Conservation (phyloP, 2,113 vertebrate genomes). For the Planiliza haematocheilus region DNA sequence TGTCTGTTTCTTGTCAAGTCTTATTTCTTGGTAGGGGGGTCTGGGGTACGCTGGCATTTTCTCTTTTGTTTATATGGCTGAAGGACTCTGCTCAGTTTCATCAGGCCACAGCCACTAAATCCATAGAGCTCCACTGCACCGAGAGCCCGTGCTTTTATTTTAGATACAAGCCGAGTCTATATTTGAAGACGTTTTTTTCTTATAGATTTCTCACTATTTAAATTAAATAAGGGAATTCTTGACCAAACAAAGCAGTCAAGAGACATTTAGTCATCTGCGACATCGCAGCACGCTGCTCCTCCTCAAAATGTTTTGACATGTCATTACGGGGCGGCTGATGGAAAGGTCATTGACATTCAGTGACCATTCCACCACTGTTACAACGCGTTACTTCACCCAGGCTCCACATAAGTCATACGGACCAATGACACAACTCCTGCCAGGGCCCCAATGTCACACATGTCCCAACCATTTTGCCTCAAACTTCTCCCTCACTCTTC, state of each 20-base stretch:
- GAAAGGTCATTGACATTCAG: slow-evolving; percentile 80
- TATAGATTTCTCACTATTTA: slow-evolving; percentile 5
- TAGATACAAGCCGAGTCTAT: not conserved
- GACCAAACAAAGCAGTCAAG: slow-evolving; percentile 25
- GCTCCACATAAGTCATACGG: slow-evolving; percentile 74
- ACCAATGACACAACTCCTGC: slow-evolving; percentile 79
- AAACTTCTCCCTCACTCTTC: slow-evolving; percentile 64
- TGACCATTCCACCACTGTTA: slow-evolving; percentile 80
- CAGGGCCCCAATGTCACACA: slow-evolving; percentile 78
- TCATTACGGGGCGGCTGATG: slow-evolving; percentile 69
- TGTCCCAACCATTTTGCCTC: slow-evolving; percentile 79
- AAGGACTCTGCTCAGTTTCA: slow-evolving; percentile 78
- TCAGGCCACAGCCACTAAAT: slow-evolving; percentile 62
- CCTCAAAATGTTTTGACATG: slow-evolving; percentile 78
- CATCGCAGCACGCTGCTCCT: slow-evolving; percentile 39
- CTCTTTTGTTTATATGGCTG: slow-evolving; percentile 76
- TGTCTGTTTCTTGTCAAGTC: slow-evolving; percentile 81
- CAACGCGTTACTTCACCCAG: slow-evolving; percentile 73
- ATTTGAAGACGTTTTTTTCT: slow-evolving; percentile 19
- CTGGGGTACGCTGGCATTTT: slow-evolving; percentile 75
- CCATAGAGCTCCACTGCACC: slow-evolving; percentile 43
- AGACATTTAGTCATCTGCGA: slow-evolving; percentile 63
- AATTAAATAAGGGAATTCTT: slow-evolving; percentile 22
- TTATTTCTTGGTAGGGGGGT: slow-evolving; percentile 72
- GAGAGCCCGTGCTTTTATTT: not conserved